Evolutionary conservation across 1,140 invertebrate species (phyloP), one percentile per base, ranked within the genome.

Genomic region (Ladona fulva): DNA sequence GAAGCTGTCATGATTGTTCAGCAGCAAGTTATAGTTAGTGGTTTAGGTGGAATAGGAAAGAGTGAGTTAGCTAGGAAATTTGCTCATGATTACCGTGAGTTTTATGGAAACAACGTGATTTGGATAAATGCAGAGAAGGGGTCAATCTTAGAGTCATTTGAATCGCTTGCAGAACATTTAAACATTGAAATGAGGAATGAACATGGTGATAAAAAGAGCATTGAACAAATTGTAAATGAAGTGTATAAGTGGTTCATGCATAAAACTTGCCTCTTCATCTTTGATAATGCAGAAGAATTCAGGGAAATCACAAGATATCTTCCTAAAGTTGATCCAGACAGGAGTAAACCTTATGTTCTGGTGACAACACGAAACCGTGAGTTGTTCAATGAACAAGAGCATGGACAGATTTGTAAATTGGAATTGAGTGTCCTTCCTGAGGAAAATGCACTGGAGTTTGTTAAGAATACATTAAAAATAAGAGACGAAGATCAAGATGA

Each of bases 61-160:
- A 82, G 77, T 42, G 81, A 82, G 44, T 77, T 82, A 22, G 78
- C 77, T 19, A 81, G 79, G 74, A 80, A 81, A 75, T 82, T 81
- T 59, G 52, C 78, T n/a, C 25, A 37, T 24, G 37, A 80, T 78
- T 75, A 81, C 74, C 78, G 76, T 3, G 25, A 80, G 29, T 14
- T 77, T 37, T 82, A 80, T 77, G 81, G 81, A 25, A 74, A 79
- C 24, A 82, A 82, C 42, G 42, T 82, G 25, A 44, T 81, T 12
- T 81, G 81, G 81, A 78, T 82, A 74, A 80, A 82, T 77, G 81
- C 81, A 42, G 81, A 82, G 76, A 81, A 44, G 29, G 75, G 78
- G n/a, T 19, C 29, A 42, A 77, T 82, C n/a, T 22, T 12, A 25
- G 77, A 80, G 12, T 82, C 81, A 29, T 82, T 82, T 76, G 24